phyloP scores from a whole-genome alignment of 2,888 invertebrate species.

The Acheta domesticus region DNA sequence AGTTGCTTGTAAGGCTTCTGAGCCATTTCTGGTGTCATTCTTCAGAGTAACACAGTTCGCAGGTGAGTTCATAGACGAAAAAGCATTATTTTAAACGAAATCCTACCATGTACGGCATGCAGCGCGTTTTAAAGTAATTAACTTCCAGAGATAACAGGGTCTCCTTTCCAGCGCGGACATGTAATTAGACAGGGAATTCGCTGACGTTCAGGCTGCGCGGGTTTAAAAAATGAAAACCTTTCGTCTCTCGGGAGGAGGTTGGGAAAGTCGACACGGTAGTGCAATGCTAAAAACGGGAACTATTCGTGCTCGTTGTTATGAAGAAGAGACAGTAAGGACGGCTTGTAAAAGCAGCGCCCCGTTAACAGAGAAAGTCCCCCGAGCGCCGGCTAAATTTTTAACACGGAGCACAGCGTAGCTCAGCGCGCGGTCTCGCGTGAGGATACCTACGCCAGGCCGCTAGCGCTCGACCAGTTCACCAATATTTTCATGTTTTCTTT shows the following conservation, averaged over 20 bases:
- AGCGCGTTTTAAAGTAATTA: slow-evolving; percentile 18
- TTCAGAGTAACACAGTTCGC: too few relatives aligned
- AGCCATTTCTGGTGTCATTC: too few relatives aligned
- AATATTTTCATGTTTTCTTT: too few relatives aligned
- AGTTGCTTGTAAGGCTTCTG: too few relatives aligned
- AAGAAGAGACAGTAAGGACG: not conserved
- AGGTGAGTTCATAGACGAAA: not conserved
- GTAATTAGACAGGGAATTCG: not conserved
- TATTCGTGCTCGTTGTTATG: not conserved
- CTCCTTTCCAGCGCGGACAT: not conserved
- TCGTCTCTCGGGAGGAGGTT: too few relatives aligned
- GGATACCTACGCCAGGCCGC: too few relatives aligned
- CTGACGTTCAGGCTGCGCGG: not conserved
- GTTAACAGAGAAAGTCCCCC: too few relatives aligned
- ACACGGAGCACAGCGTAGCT: too few relatives aligned
- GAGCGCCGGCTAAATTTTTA: too few relatives aligned
- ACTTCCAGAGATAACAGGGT: not conserved
- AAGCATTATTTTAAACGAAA: not conserved
- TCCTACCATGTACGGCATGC: not conserved
- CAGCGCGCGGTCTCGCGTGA: too few relatives aligned
- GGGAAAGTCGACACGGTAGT: too few relatives aligned
- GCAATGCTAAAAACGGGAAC: not conserved
- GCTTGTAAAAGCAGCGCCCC: not conserved
- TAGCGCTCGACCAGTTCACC: too few relatives aligned
- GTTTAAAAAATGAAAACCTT: not conserved